Conservation (phyloP, 2,888 invertebrate genomes). For the Polydrusus cervinus region DNA sequence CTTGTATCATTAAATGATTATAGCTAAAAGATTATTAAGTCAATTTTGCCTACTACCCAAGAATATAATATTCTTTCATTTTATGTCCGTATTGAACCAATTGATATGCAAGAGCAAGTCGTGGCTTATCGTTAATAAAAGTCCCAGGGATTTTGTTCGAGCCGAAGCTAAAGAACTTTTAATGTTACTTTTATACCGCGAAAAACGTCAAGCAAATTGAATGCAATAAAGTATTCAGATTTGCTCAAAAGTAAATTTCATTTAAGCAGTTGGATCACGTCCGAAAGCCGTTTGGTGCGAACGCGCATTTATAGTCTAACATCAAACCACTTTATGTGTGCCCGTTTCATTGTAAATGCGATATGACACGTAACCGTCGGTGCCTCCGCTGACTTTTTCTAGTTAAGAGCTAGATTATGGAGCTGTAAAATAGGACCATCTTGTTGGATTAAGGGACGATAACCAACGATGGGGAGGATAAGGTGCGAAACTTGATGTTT, state of each 20-base stretch:
- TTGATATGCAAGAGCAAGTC: conserved; percentile 6
- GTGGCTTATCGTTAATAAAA: conserved; percentile 19
- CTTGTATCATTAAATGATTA: too few species aligned
- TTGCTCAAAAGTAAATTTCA: conserved; percentile 56
- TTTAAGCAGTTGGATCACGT: conserved; percentile 61
- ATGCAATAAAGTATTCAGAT: conserved; percentile 46
- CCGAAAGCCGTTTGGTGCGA: conserved; percentile 58
- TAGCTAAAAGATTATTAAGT: too few species aligned
- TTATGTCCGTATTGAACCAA: neutral
- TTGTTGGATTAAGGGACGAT: conserved; percentile 15
- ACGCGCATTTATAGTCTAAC: conserved; percentile 59
- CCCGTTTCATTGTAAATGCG: conserved; percentile 59
- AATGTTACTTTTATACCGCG: conserved; percentile 25
- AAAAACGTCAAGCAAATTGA: conserved; percentile 26
- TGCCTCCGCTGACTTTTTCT: conserved; percentile 15
- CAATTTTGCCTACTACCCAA: too few species aligned
- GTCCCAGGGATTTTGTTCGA: neutral
- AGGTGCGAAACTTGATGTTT: neutral
- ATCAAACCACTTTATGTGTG: conserved; percentile 60
- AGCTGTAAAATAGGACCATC: conserved; percentile 26
- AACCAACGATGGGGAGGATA: conserved; percentile 15
- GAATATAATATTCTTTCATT: too few species aligned
- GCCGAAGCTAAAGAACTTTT: conserved; percentile 10
- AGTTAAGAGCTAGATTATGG: conserved; percentile 27
- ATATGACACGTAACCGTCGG: conserved; percentile 54